Conservation (phyloP, 2,888 invertebrate genomes). For the Campaea margaritaria region DNA sequence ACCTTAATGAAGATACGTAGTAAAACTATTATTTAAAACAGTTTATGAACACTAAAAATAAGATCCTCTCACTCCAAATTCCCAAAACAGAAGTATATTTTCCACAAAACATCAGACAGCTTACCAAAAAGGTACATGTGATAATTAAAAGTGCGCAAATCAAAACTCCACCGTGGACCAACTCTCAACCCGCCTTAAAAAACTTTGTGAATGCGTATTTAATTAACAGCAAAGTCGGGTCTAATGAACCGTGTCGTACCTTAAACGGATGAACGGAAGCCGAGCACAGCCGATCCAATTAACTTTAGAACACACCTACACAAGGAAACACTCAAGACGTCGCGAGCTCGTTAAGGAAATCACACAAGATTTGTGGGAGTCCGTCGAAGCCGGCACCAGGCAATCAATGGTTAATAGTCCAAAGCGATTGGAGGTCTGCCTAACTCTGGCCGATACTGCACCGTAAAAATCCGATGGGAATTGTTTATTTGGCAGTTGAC, state of each 20-base stretch:
- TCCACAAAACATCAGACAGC: constrained; percentile 18
- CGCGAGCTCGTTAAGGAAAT: constrained; percentile 63
- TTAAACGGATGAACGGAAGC: constrained; percentile 81
- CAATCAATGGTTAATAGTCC: constrained; percentile 37
- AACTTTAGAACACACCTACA: constrained; percentile 72
- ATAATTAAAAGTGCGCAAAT: constrained; percentile 27
- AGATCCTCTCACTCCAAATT: too few species aligned
- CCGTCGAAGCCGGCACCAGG: constrained; percentile 29
- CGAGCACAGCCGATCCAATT: constrained; percentile 76
- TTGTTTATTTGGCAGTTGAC: too few species aligned
- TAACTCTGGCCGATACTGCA: too few species aligned
- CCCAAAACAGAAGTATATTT: too few species aligned
- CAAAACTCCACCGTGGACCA: constrained; percentile 22
- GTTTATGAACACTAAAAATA: too few species aligned
- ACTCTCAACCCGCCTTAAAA: constrained; percentile 34
- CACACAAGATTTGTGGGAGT: constrained; percentile 52
- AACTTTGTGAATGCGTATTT: constrained; percentile 64
- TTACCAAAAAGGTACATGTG: constrained; percentile 12
- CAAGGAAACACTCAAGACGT: constrained; percentile 79
- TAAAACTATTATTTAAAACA: too few species aligned
- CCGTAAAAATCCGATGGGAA: too few species aligned
- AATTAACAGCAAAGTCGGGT: constrained; percentile 73
- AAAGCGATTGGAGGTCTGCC: background rate
- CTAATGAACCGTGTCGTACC: constrained; percentile 77
- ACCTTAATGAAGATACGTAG: too few species aligned